Conservation (phyloP, 2,113 vertebrate species). For the Oryzias celebensis region DNA sequence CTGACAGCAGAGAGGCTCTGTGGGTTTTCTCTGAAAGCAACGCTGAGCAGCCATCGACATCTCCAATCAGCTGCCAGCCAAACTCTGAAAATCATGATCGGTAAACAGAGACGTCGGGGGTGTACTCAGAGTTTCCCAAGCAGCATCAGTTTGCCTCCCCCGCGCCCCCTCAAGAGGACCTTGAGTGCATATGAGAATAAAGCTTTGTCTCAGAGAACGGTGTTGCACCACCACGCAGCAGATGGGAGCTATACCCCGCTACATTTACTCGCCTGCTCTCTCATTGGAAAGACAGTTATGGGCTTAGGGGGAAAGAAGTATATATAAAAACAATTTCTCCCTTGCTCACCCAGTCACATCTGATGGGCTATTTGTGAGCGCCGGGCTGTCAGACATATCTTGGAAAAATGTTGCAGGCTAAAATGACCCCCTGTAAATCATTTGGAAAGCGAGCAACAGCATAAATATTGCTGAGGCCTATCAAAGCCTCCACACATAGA, state of each 20-base stretch:
- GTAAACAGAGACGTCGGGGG: constrained; percentile 62
- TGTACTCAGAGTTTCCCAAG: constrained; percentile 39
- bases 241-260: constrained; percentile 64
- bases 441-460: constrained; percentile 45
- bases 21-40: constrained; percentile 44
- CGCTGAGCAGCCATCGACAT: constrained; percentile 20
- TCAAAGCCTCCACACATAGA: constrained; percentile 43
- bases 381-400: constrained; percentile 37
- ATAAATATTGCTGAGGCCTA: constrained; percentile 42
- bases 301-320: constrained; percentile 40
- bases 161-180: constrained; percentile 35
- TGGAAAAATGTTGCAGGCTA: constrained; percentile 37
- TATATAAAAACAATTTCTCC: constrained; percentile 53
- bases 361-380: constrained; percentile 59
- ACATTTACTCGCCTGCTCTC: constrained; percentile 64
- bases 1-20: constrained; percentile 59
- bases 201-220: constrained; percentile 38
- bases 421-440: constrained; percentile 63
- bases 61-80: constrained; percentile 55
- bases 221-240: constrained; percentile 38
- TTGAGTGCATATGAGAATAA: constrained; percentile 45
- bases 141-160: constrained; percentile 29
- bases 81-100: constrained; percentile 43
- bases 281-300: constrained; percentile 56
- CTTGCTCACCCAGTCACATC: constrained; percentile 54